A percentile compares a stretch with the other conserved stretches of the same genome.
Evolutionary conservation across 1,140 invertebrate genomes (phyloP).

Genomic region (Drosophila virilis): DNA sequence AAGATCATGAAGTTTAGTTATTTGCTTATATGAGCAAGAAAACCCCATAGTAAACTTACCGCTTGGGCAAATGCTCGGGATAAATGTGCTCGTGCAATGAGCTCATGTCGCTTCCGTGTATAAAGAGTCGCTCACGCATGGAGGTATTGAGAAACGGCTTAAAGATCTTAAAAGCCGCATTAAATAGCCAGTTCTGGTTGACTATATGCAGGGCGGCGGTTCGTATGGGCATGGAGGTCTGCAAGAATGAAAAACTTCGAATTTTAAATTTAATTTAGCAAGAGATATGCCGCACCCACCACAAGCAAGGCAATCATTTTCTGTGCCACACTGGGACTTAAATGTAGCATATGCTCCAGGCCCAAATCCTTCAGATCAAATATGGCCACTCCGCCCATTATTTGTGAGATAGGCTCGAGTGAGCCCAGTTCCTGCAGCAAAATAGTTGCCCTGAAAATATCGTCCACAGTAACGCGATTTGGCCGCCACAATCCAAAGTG

Average conservation of each 20-base stretch:
- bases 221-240: conserved; percentile 90
- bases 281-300: conserved; percentile 84
- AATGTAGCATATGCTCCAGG: conserved; percentile 89
- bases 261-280: not conserved
- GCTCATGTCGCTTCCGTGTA: conserved; percentile 90
- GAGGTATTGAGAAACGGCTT: conserved; percentile 89
- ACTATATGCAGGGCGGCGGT: conserved; percentile 91
- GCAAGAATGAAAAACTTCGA: conserved; percentile 54
- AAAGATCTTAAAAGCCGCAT: conserved; percentile 90
- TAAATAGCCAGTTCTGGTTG: conserved; percentile 92
- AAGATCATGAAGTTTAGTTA: not conserved
- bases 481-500: conserved; percentile 89
- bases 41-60: conserved; percentile 68
- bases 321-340: conserved; percentile 88
- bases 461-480: conserved; percentile 87
- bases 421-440: conserved; percentile 89
- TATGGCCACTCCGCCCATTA: conserved; percentile 90
- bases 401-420: conserved; percentile 89
- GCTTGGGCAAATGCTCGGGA: conserved; percentile 89
- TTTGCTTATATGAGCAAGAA: not conserved
- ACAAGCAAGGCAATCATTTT: conserved; percentile 88
- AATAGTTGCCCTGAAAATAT: conserved; percentile 90
- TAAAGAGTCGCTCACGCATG: conserved; percentile 89
- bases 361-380: conserved; percentile 90
- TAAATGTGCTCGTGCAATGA: conserved; percentile 91